Conservation (phyloP, 2,797 vertebrate species). For the Erethizon dorsatum region DNA sequence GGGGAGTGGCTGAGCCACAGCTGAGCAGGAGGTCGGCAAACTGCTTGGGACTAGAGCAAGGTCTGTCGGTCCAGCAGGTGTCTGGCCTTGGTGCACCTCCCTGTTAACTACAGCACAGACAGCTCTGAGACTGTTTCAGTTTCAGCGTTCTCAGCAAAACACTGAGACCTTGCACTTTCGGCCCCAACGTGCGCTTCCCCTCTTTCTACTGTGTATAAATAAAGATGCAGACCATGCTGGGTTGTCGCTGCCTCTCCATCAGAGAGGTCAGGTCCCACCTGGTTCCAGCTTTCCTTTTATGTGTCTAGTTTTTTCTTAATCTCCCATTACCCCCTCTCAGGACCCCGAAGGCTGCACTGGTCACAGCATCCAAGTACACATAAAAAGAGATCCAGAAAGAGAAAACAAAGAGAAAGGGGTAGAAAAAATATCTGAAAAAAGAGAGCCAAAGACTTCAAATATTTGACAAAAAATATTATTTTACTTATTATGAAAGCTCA, state of each 20-base stretch:
- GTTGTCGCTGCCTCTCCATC: not conserved
- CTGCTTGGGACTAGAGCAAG: not conserved
- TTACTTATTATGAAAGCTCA: not conserved
- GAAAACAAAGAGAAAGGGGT: not conserved
- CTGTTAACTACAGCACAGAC: not conserved
- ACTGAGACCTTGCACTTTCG: not conserved
- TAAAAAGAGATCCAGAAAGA: not conserved
- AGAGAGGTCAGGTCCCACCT: not conserved
- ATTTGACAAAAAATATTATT: not conserved
- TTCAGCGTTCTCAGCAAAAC: not conserved
- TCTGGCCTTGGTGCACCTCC: not conserved
- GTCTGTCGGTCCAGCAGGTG: not conserved
- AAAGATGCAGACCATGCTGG: not conserved
- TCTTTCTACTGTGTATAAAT: not conserved
- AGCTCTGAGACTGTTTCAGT: not conserved
- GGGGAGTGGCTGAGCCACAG: too few relatives aligned
- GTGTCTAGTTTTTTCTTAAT: too few relatives aligned
- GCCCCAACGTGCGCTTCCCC: not conserved
- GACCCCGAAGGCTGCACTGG: too few relatives aligned
- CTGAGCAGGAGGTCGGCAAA: not conserved
- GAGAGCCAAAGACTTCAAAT: not conserved
- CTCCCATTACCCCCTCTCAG: too few relatives aligned
- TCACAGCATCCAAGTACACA: too few relatives aligned
- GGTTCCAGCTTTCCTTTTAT: not conserved
- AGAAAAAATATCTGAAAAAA: not conserved